Percentiles rank a stretch among this genome's conserved stretches.
Evolutionary conservation across 1,140 invertebrate species (phyloP).

Genomic region (Phthorimaea operculella): DNA sequence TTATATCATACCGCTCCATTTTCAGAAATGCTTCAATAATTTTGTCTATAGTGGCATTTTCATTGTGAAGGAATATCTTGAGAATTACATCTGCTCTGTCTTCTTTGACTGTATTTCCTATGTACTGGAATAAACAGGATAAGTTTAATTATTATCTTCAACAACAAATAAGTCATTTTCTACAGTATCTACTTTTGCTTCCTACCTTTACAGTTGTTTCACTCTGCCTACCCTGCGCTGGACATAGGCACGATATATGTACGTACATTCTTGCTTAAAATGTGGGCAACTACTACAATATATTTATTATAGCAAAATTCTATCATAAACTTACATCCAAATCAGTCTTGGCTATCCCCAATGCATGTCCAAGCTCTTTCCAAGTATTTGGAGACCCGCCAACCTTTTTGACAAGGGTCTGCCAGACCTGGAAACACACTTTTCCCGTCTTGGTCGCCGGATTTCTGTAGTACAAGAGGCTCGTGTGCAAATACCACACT

Average conservation of each 20-base stretch:
- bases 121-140: slow-evolving; percentile 48
- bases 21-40: slow-evolving; percentile 53
- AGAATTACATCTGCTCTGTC: slow-evolving; percentile 58
- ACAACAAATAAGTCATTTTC: too few species aligned
- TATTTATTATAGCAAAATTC: too few species aligned
- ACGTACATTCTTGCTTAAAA: too few species aligned
- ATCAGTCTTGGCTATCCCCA: slow-evolving; percentile 43
- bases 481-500: slow-evolving; percentile 50
- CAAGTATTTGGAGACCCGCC: slow-evolving; percentile 49
- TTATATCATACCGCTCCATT: slow-evolving; percentile 59
- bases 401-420: slow-evolving; percentile 41
- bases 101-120: slow-evolving; percentile 51
- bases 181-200: too few species aligned
- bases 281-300: too few species aligned
- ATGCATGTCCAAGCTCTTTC: slow-evolving; percentile 42
- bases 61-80: slow-evolving; percentile 57
- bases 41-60: slow-evolving; percentile 60
- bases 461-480: slow-evolving; percentile 56
- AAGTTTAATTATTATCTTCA: neutral
- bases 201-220: too few species aligned
- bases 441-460: slow-evolving; percentile 41
- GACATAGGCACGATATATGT: too few species aligned
- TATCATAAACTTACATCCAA: slow-evolving; percentile 43
- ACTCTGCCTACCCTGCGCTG: too few species aligned
- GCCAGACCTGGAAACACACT: slow-evolving; percentile 51